Conservation (phyloP, 2,797 vertebrate species). For the Centropyge bicolor region DNA sequence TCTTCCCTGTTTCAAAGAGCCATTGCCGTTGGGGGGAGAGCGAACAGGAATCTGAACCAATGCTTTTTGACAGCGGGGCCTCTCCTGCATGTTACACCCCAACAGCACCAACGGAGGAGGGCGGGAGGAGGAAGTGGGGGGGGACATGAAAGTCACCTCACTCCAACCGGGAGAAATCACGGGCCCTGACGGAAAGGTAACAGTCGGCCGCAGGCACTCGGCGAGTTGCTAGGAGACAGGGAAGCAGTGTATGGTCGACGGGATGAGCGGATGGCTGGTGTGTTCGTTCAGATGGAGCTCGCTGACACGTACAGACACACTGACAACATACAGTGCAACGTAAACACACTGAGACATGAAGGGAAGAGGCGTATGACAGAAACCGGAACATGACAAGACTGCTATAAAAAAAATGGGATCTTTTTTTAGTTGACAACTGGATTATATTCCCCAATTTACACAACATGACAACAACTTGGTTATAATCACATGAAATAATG, state of each 20-base stretch:
- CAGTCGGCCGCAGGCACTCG: conserved; percentile 72
- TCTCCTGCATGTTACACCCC: conserved; percentile 72
- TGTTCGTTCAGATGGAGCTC: conserved; percentile 65
- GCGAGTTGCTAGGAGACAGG: conserved; percentile 83
- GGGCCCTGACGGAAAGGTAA: conserved; percentile 81
- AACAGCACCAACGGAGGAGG: conserved; percentile 64
- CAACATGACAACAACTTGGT: not conserved
- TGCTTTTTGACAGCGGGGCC: conserved; percentile 80
- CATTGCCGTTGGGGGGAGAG: conserved; percentile 72
- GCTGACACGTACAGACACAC: conserved; percentile 67
- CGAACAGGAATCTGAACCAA: conserved; percentile 79
- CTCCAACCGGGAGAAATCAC: conserved; percentile 77
- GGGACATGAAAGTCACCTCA: conserved; percentile 81
- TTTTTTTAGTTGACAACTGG: conserved; percentile 10
- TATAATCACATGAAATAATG: not conserved
- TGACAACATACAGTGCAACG: conserved; percentile 56
- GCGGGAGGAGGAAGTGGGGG: conserved; percentile 12
- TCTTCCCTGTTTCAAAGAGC: conserved; percentile 78
- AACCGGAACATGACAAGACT: conserved; percentile 17
- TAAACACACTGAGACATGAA: conserved; percentile 57
- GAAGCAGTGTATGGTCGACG: conserved; percentile 62
- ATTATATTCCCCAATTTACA: conserved; percentile 19
- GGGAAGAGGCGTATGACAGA: conserved; percentile 19
- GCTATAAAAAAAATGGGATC: not conserved
- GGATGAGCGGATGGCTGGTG: conserved; percentile 67